phyloP scores from a whole-genome alignment of 1,140 invertebrate species.

The Drosophila auraria region DNA sequence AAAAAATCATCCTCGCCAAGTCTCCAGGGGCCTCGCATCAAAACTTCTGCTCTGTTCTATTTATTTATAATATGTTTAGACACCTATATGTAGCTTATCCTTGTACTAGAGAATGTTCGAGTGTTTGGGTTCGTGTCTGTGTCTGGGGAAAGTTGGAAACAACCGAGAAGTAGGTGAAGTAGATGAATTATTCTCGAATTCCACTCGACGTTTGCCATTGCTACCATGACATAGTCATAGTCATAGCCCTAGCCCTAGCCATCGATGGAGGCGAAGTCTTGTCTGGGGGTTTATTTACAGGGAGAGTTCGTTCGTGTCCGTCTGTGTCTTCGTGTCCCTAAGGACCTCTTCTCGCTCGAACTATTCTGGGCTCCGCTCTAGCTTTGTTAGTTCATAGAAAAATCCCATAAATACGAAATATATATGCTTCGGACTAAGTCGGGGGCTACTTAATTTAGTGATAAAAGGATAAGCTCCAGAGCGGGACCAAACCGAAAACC shows the following conservation, averaged over 20 bases:
- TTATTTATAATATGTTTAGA: slow-evolving; percentile 57
- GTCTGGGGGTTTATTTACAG: slow-evolving; percentile 38
- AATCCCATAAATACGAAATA: slow-evolving; percentile 15
- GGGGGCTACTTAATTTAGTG: slow-evolving; percentile 64
- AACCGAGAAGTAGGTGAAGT: slow-evolving; percentile 4
- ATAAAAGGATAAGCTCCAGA: slow-evolving; percentile 52
- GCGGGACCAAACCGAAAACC: slow-evolving; percentile 11
- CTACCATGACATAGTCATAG: no score
- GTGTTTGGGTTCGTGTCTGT: slow-evolving; percentile 17
- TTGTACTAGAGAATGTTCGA: slow-evolving; percentile 56
- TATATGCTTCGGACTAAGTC: neutral
- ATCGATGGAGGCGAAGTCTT: slow-evolving; percentile 28
- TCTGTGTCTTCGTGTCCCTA: slow-evolving; percentile 1
- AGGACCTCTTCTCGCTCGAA: neutral
- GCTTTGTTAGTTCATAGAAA: slow-evolving; percentile 35
- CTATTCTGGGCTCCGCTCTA: slow-evolving; percentile 2
- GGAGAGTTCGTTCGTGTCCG: neutral
- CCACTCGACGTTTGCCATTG: slow-evolving; percentile 5
- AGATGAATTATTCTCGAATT: slow-evolving; percentile 19
- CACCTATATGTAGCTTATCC: slow-evolving; percentile 63
- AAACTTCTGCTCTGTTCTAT: slow-evolving; percentile 14
- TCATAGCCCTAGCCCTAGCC: no score
- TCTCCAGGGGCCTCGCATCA: slow-evolving; percentile 1
- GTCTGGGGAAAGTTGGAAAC: neutral
- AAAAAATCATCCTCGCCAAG: slow-evolving; percentile 32